Evolutionary conservation across 1,140 invertebrate genomes (phyloP), one percentile per base, ranked within the genome.

Genomic region (Heliconius nattereri): DNA sequence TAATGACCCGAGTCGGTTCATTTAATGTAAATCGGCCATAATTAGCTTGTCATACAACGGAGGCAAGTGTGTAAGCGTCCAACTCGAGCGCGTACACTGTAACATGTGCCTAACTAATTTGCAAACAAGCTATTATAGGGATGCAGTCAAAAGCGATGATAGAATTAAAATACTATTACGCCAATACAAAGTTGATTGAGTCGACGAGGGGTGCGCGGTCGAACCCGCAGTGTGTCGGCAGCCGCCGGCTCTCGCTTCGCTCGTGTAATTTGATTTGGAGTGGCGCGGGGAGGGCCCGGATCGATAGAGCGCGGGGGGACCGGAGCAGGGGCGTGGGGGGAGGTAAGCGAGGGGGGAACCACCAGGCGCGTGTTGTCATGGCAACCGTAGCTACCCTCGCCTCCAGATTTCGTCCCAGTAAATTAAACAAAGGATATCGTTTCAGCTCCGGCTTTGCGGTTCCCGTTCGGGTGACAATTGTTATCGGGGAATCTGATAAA

Each of bases 191-290:
- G 90, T 91, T 93, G 91, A 94, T 94, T 92, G 90, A 92, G 89
- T 88, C 83, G 85, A 85, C 84, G 84, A 85, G 85, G 87, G 85
- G 83, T 84, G 80, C 83, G 80, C 78, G 81, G 80, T 77, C 73
- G 83, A 45, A 80, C 83, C 79, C 84, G 76, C 76, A 82, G 80
- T 81, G 77, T 85, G 84, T 80, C 81, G 84, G 83, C 84, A 84
- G 78, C 82, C 83, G 82, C 83, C 82, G 84, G 83, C 85, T 86
- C 87, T 85, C 82, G 87, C 87, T 87, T 83, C 78, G 90, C 90
- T 90, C 90, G 88, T 92, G 92, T 93, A 94, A 93, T 92, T 94
- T 92, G 92, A 94, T 94, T 94, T 94, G 91, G 92, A 90, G 90
- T 87, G 90, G 87, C 73, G 88, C 75, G 89, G 83, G 81, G 75